Conservation (phyloP, 2,797 vertebrate genomes). For the Poecilia wingei region DNA sequence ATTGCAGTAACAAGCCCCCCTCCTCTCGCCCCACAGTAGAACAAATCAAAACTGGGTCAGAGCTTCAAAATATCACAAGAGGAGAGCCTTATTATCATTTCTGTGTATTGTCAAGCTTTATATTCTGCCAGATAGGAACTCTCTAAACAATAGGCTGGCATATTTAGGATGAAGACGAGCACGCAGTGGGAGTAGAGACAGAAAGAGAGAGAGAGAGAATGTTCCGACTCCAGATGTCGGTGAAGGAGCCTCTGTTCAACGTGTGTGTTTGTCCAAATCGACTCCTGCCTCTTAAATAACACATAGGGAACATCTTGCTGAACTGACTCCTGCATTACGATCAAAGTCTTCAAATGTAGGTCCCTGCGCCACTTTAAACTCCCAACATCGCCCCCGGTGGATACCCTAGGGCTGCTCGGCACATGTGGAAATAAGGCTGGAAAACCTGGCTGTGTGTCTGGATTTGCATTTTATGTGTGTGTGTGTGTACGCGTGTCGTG, state of each 20-base stretch:
- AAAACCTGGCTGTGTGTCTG: conserved; percentile 37
- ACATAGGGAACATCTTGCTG: conserved; percentile 43
- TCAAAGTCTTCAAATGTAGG: conserved; percentile 52
- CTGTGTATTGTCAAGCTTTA: conserved; percentile 63
- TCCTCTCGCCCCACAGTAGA: conserved; percentile 41
- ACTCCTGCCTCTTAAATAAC: conserved; percentile 52
- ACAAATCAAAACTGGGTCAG: conserved; percentile 78
- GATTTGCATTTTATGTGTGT: conserved; percentile 43
- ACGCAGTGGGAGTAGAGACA: conserved; percentile 31
- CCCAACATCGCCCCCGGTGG: conserved; percentile 36
- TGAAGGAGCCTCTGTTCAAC: conserved; percentile 19
- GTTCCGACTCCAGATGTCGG: conserved; percentile 39
- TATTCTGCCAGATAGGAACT: conserved; percentile 64
- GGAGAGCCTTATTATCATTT: conserved; percentile 70
- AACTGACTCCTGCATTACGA: conserved; percentile 30
- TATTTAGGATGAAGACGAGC: conserved; percentile 55
- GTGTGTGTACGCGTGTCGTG: conserved; percentile 34
- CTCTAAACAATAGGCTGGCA: conserved; percentile 67
- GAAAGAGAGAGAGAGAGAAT: conserved; percentile 18
- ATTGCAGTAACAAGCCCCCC: conserved; percentile 21
- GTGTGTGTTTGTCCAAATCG: conserved; percentile 38
- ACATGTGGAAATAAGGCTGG: conserved; percentile 15
- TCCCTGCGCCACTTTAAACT: conserved; percentile 34
- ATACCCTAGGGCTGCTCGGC: conserved; percentile 33
- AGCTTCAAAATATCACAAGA: conserved; percentile 71